phyloP scores from a whole-genome alignment of 2,113 vertebrate species.

The Morphnarchus princeps region DNA sequence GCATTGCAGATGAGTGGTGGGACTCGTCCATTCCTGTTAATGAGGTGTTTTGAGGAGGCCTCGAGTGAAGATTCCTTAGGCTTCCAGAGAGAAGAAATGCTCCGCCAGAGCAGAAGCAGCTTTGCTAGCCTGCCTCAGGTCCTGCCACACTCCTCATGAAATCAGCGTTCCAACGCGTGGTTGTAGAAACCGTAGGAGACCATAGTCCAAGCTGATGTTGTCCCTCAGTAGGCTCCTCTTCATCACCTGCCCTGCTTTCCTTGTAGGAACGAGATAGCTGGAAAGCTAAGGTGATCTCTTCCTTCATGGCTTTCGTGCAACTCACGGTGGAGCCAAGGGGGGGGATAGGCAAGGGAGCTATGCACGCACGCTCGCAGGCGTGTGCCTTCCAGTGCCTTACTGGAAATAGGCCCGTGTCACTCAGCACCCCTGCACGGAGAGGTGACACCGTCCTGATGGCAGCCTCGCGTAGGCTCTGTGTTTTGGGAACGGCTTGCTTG shows the following conservation, averaged over 20 bases:
- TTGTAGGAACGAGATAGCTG: not conserved
- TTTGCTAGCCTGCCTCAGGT: not conserved
- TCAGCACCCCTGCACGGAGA: too few species aligned
- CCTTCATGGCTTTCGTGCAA: not conserved
- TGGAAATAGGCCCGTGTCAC: not conserved
- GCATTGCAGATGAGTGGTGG: not conserved
- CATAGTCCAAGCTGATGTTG: not conserved
- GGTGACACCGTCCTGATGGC: not conserved
- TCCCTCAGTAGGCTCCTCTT: not conserved
- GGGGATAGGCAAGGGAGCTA: not conserved
- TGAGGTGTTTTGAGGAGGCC: not conserved
- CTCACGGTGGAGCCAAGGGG: not conserved
- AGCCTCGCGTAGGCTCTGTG: too few species aligned
- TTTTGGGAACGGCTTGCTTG: not conserved
- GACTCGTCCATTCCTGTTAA: not conserved
- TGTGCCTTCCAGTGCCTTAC: not conserved
- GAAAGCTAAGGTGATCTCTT: not conserved
- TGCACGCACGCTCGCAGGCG: fast-evolving
- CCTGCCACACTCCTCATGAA: not conserved
- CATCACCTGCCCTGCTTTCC: not conserved
- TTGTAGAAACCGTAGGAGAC: not conserved
- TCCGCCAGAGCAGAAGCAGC: not conserved
- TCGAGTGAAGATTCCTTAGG: not conserved
- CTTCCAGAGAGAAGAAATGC: not conserved
- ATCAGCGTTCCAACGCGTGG: too few species aligned